phyloP scores from a whole-genome alignment of 2,113 vertebrate genomes.

The Eulemur rufifrons region DNA sequence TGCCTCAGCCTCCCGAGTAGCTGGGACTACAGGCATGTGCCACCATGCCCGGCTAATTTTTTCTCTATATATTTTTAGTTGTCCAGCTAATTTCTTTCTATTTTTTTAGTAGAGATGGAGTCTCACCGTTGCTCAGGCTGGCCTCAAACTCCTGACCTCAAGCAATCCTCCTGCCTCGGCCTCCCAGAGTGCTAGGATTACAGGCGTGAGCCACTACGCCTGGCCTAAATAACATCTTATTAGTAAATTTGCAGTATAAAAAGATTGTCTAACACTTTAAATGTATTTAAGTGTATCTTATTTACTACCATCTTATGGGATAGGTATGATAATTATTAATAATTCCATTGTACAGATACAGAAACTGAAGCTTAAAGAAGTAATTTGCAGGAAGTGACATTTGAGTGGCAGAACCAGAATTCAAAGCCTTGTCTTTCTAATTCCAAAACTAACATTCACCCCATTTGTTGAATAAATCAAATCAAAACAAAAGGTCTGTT shows the following conservation, averaged over 20 bases:
- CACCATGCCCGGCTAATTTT: too few species aligned
- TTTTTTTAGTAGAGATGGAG: too few species aligned
- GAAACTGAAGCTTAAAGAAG: not conserved
- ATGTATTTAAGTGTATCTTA: not conserved
- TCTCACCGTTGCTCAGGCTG: too few species aligned
- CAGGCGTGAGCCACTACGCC: too few species aligned
- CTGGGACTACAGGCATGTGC: too few species aligned
- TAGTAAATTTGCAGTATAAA: not conserved
- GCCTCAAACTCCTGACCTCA: too few species aligned
- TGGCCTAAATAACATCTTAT: not conserved
- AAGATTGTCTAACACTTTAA: not conserved
- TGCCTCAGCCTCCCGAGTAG: too few species aligned
- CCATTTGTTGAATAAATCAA: not conserved
- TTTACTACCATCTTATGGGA: not conserved
- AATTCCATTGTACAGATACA: not conserved
- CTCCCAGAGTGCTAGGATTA: too few species aligned
- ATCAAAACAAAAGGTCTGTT: not conserved
- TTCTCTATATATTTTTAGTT: too few species aligned
- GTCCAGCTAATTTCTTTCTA: too few species aligned
- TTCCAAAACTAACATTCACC: not conserved
- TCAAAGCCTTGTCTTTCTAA: not conserved
- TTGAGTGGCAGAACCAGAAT: not conserved
- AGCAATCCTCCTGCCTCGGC: too few species aligned
- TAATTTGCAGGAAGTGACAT: not conserved
- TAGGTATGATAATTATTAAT: not conserved